These are phyloP conservation scores for Pelusios castaneus DNA, from an alignment of 2,113 vertebrate genomes.

Conservation along the genomic window DNA sequence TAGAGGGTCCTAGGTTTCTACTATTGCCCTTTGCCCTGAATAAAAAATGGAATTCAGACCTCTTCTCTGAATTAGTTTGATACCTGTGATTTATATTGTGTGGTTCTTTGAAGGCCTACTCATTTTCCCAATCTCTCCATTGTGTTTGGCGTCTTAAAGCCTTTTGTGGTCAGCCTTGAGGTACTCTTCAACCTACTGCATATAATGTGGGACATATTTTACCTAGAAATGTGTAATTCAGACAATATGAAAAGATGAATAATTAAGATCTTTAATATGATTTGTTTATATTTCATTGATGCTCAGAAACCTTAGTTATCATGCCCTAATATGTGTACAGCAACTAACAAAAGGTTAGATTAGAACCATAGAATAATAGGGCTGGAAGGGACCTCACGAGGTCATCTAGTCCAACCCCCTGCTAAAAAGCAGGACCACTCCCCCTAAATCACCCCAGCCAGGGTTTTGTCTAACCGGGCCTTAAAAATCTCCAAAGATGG, in stretches of 20 bases:
- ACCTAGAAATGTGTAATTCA: background rate
- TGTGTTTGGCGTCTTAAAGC: rapidly evolving
- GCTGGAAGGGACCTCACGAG: too few relatives aligned
- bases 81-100: rapidly evolving
- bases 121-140: rapidly evolving
- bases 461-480: too few relatives aligned
- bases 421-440: too few relatives aligned
- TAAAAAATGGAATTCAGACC: rapidly evolving
- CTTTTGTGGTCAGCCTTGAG: background rate
- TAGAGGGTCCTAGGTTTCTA: background rate
- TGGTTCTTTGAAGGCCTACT: background rate
- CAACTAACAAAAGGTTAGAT: background rate
- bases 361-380: too few relatives aligned
- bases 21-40: rapidly evolving
- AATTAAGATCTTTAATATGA: background rate
- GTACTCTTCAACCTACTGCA: background rate
- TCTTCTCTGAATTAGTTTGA: background rate
- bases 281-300: rapidly evolving
- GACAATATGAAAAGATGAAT: background rate
- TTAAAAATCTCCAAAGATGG: too few relatives aligned
- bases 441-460: too few relatives aligned
- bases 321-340: too few relatives aligned
- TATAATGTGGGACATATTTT: background rate
- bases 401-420: too few relatives aligned
- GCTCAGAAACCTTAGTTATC: rapidly evolving